phyloP scores from a whole-genome alignment of 2,113 vertebrate genomes.

The Gymnogyps californianus region DNA sequence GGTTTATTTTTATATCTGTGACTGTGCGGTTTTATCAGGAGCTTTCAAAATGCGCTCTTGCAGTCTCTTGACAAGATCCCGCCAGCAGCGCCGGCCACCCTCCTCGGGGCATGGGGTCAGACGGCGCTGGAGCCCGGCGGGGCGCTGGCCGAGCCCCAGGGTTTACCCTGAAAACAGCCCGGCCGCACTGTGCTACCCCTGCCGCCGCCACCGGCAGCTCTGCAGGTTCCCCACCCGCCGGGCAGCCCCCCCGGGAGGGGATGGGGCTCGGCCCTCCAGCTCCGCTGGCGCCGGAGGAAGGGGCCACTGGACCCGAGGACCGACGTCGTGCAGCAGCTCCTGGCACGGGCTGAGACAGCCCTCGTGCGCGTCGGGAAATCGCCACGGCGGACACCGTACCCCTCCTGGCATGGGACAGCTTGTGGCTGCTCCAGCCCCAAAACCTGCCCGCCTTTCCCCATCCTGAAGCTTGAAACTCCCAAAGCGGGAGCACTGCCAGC shows the following conservation, averaged over 20 bases:
- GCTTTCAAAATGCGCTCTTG: background rate
- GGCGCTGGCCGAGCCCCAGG: no score
- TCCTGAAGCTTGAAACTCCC: background rate
- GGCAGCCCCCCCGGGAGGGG: background rate
- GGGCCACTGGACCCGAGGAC: background rate
- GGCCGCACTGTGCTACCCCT: fast-evolving
- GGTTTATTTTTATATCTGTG: background rate
- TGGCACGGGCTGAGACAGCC: background rate
- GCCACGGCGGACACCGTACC: background rate
- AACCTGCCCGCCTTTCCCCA: background rate
- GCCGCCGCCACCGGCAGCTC: background rate
- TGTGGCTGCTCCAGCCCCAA: background rate
- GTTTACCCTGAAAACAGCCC: fast-evolving
- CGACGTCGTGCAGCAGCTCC: no score
- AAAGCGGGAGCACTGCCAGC: fast-evolving
- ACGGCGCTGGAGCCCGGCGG: fast-evolving
- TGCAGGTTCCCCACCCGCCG: background rate
- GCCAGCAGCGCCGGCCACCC: fast-evolving
- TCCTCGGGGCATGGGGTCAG: fast-evolving
- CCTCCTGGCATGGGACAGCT: fast-evolving
- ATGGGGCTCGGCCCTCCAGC: background rate
- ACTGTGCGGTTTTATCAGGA: background rate
- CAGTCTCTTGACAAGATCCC: background rate
- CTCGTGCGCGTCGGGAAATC: no score
- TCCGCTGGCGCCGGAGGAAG: background rate